Percentiles rank a stretch among this genome's conserved stretches.
Evolutionary conservation across 2,888 invertebrate species (phyloP).

Genomic region (Torymus texanus): DNA sequence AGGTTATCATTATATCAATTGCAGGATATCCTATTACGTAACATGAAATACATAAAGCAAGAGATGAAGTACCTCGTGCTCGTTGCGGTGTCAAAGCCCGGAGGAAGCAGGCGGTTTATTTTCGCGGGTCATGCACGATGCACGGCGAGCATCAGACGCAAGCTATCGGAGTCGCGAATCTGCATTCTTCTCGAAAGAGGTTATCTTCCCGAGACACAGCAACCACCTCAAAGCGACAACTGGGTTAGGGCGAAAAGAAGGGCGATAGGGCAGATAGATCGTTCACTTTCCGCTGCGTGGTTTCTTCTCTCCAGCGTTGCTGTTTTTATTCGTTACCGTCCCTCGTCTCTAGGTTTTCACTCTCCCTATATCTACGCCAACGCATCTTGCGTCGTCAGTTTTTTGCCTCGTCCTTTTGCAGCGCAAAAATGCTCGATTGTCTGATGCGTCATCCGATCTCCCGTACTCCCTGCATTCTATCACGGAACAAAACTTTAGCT

Average conservation of each 20-base stretch:
- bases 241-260: conserved; percentile 28
- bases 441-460: too few species aligned
- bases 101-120: not conserved
- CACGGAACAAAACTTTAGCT: too few species aligned
- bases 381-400: too few species aligned
- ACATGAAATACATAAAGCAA: too few species aligned
- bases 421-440: too few species aligned
- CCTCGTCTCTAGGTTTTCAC: conserved; percentile 11
- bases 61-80: too few species aligned
- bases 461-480: too few species aligned
- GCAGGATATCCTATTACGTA: too few species aligned
- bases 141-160: conserved; percentile 1
- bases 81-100: too few species aligned
- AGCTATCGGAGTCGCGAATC: conserved; percentile 56
- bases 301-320: not conserved
- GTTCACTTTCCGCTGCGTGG: conserved; percentile 24
- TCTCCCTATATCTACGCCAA: not conserved
- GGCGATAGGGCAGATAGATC: conserved; percentile 13
- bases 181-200: conserved; percentile 60
- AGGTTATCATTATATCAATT: too few species aligned
- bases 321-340: conserved; percentile 1
- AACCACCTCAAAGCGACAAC: conserved; percentile 21
- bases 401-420: too few species aligned
- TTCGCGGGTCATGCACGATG: not conserved
- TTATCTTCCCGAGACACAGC: conserved; percentile 56